Conservation (phyloP, 2,113 vertebrate species). For the Rhipidura dahli region DNA sequence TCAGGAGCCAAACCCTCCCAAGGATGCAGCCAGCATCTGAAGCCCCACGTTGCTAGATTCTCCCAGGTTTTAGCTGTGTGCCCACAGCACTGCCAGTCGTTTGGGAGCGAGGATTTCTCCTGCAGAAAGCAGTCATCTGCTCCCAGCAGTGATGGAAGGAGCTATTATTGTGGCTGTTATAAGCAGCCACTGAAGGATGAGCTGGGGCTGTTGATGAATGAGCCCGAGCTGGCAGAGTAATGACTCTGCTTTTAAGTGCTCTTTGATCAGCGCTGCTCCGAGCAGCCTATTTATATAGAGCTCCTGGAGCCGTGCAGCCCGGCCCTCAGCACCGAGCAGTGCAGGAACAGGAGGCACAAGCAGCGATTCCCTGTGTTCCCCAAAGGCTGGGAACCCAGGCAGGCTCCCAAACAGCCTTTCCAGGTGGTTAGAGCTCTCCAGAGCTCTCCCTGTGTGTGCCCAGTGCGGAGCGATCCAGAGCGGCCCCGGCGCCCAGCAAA, state of each 20-base stretch:
- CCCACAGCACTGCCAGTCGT: background rate
- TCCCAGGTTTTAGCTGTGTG: background rate
- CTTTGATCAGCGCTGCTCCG: background rate
- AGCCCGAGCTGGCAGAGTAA: background rate
- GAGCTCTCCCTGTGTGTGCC: background rate
- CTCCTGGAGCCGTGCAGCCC: background rate
- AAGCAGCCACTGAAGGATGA: background rate
- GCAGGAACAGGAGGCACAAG: background rate
- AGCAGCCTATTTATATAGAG: slow-evolving; percentile 9
- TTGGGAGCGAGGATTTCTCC: background rate
- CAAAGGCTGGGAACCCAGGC: background rate
- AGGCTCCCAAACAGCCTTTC: background rate
- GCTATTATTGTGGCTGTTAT: background rate
- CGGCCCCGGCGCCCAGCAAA: background rate
- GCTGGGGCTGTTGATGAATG: background rate
- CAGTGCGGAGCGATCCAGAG: background rate
- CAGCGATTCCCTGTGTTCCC: background rate
- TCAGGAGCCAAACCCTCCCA: background rate
- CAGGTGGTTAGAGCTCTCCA: background rate
- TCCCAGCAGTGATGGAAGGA: background rate
- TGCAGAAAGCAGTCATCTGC: background rate
- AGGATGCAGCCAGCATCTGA: background rate
- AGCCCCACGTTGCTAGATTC: background rate
- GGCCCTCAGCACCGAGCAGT: background rate
- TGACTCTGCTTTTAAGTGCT: slow-evolving; percentile 4